phyloP scores from a whole-genome alignment of 2,797 vertebrate species.

The Linurgus olivaceus region DNA sequence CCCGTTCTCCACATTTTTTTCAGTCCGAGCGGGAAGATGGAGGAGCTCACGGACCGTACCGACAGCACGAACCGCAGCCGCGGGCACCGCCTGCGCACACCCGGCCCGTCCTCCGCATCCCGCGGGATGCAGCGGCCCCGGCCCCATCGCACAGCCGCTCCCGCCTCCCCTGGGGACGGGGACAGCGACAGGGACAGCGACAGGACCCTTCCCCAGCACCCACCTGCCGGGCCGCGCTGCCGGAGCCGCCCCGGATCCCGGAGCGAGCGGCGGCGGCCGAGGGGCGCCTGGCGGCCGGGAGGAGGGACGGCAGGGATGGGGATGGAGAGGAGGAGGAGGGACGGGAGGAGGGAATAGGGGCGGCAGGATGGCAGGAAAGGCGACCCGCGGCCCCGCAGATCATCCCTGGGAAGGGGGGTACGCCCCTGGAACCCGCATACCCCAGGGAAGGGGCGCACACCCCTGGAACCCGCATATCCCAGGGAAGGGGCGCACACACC shows the following conservation, averaged over 20 bases:
- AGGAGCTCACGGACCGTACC: accelerated
- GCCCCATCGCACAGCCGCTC: accelerated
- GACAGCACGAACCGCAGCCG: accelerated
- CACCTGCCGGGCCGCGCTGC: neutral
- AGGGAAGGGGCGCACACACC: neutral
- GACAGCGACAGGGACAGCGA: accelerated
- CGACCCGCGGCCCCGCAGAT: neutral
- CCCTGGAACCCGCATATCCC: neutral
- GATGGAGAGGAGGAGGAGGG: neutral
- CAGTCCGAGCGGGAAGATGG: neutral
- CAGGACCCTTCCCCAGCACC: neutral
- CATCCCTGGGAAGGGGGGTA: neutral
- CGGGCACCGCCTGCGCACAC: neutral
- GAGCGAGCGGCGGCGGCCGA: slow-evolving; percentile 15
- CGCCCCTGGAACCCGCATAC: too few species aligned
- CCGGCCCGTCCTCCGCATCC: neutral
- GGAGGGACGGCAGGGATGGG: slow-evolving; percentile 61
- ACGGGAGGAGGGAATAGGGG: slow-evolving; percentile 58
- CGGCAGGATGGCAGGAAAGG: neutral
- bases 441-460: neutral
- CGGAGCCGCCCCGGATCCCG: neutral
- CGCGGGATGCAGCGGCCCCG: neutral
- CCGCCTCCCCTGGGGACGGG: neutral
- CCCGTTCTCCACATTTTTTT: neutral
- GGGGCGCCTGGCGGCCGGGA: slow-evolving; percentile 76